Conservation (phyloP, 2,113 vertebrate species). For the Trichomycterus rosablanca region DNA sequence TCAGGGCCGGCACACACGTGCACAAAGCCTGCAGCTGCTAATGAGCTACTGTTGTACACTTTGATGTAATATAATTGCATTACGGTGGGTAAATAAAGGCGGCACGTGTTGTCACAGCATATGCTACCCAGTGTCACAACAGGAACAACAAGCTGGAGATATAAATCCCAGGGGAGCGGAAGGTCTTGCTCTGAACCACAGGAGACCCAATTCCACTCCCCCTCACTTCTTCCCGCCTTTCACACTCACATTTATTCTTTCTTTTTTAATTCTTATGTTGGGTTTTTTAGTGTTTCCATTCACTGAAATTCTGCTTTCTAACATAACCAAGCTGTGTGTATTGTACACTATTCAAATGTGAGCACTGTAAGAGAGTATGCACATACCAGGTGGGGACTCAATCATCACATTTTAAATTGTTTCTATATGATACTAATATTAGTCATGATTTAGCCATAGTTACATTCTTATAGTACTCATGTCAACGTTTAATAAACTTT, state of each 20-base stretch:
- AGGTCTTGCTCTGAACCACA: slow-evolving; percentile 47
- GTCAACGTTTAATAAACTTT: no score
- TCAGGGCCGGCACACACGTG: slow-evolving; percentile 61
- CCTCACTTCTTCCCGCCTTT: slow-evolving; percentile 1
- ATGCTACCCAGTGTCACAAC: slow-evolving; percentile 87
- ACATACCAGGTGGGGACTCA: no score
- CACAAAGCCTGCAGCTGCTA: slow-evolving; percentile 77
- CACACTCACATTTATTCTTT: neutral
- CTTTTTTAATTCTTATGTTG: neutral
- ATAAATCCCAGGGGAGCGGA: slow-evolving; percentile 56
- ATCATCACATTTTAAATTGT: no score
- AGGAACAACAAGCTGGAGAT: slow-evolving; percentile 70
- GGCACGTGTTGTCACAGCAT: slow-evolving; percentile 89
- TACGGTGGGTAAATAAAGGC: slow-evolving; percentile 90
- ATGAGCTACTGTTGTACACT: slow-evolving; percentile 98
- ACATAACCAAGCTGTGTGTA: neutral
- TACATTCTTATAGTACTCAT: no score
- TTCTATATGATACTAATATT: no score
- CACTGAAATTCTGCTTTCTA: neutral
- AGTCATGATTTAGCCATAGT: no score
- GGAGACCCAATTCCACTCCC: slow-evolving; percentile 45
- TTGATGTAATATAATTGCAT: slow-evolving; percentile 94
- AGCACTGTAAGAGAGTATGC: no score
- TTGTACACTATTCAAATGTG: neutral
- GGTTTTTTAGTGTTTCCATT: neutral